phyloP scores from a whole-genome alignment of 2,888 invertebrate species.

The Alloscopus bannaensis region DNA sequence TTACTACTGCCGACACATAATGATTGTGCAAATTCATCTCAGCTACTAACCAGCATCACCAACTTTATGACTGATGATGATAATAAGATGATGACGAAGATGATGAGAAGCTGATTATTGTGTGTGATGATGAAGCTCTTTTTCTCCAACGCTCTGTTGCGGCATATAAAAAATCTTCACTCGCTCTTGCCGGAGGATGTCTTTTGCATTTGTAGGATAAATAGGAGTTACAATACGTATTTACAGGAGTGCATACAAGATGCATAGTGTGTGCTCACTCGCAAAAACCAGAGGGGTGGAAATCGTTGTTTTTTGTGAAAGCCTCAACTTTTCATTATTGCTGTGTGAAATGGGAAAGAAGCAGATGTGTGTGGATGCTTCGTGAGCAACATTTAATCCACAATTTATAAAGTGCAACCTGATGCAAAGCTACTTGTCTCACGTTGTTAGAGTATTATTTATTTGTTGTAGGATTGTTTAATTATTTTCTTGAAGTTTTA shows the following conservation, averaged over 20 bases:
- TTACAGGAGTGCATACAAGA: not conserved
- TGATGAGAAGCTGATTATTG: conserved; percentile 56
- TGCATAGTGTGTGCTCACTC: too few species aligned
- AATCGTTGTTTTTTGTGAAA: too few species aligned
- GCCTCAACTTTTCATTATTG: too few species aligned
- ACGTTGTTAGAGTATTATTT: conserved; percentile 52
- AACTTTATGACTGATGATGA: conserved; percentile 45
- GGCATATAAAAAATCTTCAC: conserved; percentile 36
- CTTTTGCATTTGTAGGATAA: conserved; percentile 4
- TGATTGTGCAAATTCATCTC: not conserved
- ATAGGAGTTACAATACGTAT: conserved; percentile 3
- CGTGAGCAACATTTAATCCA: conserved; percentile 31
- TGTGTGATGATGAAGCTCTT: conserved; percentile 34
- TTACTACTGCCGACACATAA: not conserved
- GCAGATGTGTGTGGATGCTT: too few species aligned
- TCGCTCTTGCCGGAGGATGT: conserved; percentile 48
- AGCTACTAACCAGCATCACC: conserved; percentile 18
- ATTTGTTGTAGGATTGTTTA: conserved; percentile 51
- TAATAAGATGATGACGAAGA: conserved; percentile 52
- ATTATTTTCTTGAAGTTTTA: conserved; percentile 54
- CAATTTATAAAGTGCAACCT: conserved; percentile 54
- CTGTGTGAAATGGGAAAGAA: too few species aligned
- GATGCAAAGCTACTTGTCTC: conserved; percentile 54
- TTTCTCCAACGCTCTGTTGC: conserved; percentile 22
- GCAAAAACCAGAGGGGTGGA: too few species aligned